Evolutionary conservation across 1,140 invertebrate species (phyloP).

Genomic region (Neomicropteryx cornuta): DNA sequence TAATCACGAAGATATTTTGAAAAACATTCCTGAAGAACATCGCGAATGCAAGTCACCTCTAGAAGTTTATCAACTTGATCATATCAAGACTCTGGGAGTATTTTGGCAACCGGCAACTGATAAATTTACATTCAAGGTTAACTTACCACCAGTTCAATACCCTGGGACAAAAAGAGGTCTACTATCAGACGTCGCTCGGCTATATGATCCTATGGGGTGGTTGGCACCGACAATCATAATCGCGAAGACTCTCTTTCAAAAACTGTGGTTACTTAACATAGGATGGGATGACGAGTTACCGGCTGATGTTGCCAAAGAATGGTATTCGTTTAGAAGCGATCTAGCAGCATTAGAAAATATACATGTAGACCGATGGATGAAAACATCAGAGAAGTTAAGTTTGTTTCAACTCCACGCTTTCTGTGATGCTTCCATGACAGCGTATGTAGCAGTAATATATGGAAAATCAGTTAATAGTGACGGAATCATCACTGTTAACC

Average conservation of each 20-base stretch:
- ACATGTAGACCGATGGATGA: too few species aligned
- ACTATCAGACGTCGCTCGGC: conserved; percentile 10
- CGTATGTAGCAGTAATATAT: too few species aligned
- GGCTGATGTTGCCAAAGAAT: conserved; percentile 6
- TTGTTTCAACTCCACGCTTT: not conserved
- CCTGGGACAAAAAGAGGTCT: conserved; percentile 11
- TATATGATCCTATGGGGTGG: conserved; percentile 28
- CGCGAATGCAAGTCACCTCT: conserved; percentile 2
- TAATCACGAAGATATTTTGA: conserved; percentile 8
- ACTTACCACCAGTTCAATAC: not conserved
- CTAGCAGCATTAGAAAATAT: too few species aligned
- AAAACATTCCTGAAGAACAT: conserved; percentile 1
- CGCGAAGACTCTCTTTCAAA: conserved; percentile 31
- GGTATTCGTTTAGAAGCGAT: too few species aligned
- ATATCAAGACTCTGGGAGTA: conserved; percentile 15
- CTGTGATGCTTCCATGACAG: too few species aligned
- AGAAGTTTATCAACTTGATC: conserved; percentile 6
- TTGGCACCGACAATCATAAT: conserved; percentile 22
- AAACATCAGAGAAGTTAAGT: too few species aligned
- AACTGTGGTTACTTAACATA: conserved; percentile 21
- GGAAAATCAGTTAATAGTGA: too few species aligned
- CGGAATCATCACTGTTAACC: too few species aligned
- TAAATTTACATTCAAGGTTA: conserved; percentile 10
- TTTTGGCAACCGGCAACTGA: conserved; percentile 15
- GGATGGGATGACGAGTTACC: conserved; percentile 25